These are phyloP conservation scores for Oreocharis arfaki DNA, from an alignment of 2,113 vertebrate species.

Conservation along the genomic window DNA sequence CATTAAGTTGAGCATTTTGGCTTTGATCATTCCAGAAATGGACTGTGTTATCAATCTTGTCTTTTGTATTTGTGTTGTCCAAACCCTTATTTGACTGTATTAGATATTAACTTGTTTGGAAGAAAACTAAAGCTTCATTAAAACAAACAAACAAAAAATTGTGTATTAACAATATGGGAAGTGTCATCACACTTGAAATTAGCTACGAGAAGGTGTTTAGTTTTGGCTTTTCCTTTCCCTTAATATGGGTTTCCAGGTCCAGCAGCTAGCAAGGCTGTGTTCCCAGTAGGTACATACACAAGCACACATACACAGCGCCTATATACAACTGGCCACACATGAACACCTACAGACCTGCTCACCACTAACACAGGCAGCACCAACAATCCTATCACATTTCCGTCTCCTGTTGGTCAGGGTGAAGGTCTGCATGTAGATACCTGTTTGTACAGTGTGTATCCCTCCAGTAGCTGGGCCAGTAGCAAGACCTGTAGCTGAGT, in stretches of 20 bases:
- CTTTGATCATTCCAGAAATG: neutral
- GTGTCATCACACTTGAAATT: neutral
- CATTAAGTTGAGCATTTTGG: neutral
- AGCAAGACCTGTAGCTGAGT: neutral
- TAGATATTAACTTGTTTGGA: neutral
- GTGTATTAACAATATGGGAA: neutral
- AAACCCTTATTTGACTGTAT: neutral
- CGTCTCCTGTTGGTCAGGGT: neutral
- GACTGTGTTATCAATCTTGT: neutral
- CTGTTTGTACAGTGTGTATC: neutral
- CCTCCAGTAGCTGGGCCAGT: neutral
- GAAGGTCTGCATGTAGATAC: neutral
- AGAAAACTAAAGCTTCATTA: neutral
- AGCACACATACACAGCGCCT: too few relatives aligned
- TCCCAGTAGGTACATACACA: neutral
- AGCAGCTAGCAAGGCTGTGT: neutral
- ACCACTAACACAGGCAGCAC: rapidly evolving
- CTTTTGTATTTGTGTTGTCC: neutral
- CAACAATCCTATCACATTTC: neutral
- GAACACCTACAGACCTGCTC: neutral
- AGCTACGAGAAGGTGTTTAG: neutral
- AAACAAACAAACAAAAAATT: neutral
- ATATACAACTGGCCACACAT: rapidly evolving
- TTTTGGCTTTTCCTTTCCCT: neutral
- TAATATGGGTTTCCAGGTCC: neutral